Base-by-base conservation (phyloP, 2,797 vertebrate genomes). In the Muscicapa comitata region DNA sequence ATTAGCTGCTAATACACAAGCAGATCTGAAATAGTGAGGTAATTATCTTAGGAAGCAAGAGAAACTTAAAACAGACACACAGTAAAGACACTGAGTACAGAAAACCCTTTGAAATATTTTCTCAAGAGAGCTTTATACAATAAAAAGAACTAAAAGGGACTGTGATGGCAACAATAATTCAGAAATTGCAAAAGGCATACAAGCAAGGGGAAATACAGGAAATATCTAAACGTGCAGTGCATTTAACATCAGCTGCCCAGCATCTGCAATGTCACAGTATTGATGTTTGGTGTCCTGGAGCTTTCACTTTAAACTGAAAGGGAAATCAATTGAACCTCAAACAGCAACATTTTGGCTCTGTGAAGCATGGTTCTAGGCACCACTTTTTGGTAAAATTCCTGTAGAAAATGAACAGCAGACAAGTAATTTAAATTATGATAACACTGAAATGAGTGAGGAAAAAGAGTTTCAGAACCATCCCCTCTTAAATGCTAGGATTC, bases 241-340 rank as follows among this genome's bases (percentile, higher is more conserved):
- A 90, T 96, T 93, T 89, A 93, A 55, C 84, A 91, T 74, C 81
- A 87, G 75, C 90, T 93, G 75, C 81, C 86, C 91, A 78, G 86
- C 72, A 74, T 68, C 92, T 91, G 78, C 95, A 91, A 73, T 90
- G 95, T 95, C 88, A 92, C 81, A 55, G 82, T 82, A 95, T 89
- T 97, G 95, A 96, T 91, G 81, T 91, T 82, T 83, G 75, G 84
- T 94, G 78, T 95, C 95, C 92, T 91, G 92, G 38, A 92, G 92
- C 58, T 89, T 83, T 90, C 62, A 66, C 81, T 92, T 95, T 92
- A 58, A 93, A 62, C 78, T 55, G 79, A 90, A 85, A 50, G 48
- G 45, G 77, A 93, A 92, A 95, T 94, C 92, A 90, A 95, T 88
- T 88, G 61, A 89, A 83, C 75, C 84, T 95, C 78, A 96, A 90